A percentile compares a stretch with the other conserved stretches of the same genome.
These are phyloP conservation scores for Lepeophtheirus salmonis DNA, from an alignment of 1,140 invertebrate species.

Conservation along the genomic window DNA sequence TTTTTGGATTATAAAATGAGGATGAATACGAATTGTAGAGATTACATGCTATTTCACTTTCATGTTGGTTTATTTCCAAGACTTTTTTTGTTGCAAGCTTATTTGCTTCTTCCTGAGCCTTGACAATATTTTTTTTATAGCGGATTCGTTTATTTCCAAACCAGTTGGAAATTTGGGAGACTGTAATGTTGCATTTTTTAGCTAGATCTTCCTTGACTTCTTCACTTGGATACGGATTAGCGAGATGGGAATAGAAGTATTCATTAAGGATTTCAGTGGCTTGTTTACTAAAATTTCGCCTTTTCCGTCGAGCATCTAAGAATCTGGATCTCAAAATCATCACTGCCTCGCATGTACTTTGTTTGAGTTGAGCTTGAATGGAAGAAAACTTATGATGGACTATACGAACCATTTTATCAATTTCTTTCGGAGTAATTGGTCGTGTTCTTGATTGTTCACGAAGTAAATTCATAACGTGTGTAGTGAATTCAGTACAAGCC, in stretches of 20 bases:
- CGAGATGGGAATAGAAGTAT: conserved; percentile 97
- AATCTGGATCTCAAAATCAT: conserved; percentile 92
- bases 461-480: conserved; percentile 94
- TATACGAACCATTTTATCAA: conserved; percentile 98
- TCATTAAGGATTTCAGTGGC: conserved; percentile 98
- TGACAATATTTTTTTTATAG: conserved; percentile 99
- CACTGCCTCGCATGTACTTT: conserved; percentile 99
- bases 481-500: conserved; percentile 98
- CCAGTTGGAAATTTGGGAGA: conserved; percentile 93
- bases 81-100: conserved; percentile 81
- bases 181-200: conserved; percentile 92
- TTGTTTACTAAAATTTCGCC: conserved; percentile 74
- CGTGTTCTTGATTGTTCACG: conserved; percentile 90
- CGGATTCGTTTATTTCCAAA: conserved; percentile 99
- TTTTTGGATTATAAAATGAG: background rate
- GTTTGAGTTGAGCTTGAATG: conserved; percentile 97
- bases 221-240: conserved; percentile 97
- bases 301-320: conserved; percentile 64
- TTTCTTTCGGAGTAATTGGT: conserved; percentile 89
- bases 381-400: conserved; percentile 99
- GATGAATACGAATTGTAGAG: background rate
- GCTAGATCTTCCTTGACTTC: conserved; percentile 98
- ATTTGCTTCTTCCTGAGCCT: conserved; percentile 98
- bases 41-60: background rate
- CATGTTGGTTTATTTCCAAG: conserved; percentile 40